These are phyloP conservation scores for Coluber constrictor DNA, from an alignment of 2,797 vertebrate species.

Conservation along the genomic window DNA sequence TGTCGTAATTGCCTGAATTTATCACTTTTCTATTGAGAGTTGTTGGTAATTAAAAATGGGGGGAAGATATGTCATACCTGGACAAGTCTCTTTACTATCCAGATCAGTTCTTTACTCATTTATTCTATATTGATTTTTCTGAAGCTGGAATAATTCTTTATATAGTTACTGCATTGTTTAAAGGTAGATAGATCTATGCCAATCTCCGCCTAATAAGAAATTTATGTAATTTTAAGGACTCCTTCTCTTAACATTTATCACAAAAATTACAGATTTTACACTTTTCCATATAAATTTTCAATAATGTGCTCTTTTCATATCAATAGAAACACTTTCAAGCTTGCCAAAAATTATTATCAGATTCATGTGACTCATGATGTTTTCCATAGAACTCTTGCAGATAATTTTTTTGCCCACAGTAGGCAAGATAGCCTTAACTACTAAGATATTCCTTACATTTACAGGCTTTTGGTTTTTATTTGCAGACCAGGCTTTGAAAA, in stretches of 20 bases:
- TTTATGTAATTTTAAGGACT: neutral
- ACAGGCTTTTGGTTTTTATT: neutral
- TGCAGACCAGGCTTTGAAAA: neutral
- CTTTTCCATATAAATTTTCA: neutral
- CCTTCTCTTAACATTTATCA: neutral
- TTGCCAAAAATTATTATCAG: neutral
- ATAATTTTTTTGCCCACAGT: neutral
- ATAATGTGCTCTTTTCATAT: neutral
- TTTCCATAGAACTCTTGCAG: neutral
- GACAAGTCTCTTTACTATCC: neutral
- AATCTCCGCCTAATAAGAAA: neutral
- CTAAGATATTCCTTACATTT: neutral
- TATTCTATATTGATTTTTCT: neutral
- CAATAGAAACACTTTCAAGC: neutral
- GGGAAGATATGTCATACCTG: neutral
- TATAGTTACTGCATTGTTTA: neutral
- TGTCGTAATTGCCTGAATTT: neutral
- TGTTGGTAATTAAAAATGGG: neutral
- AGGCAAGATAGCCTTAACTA: neutral
- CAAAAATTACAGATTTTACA: neutral
- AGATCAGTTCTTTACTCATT: neutral
- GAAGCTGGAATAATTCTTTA: neutral
- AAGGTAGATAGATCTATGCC: neutral
- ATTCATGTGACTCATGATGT: neutral
- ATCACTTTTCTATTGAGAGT: neutral